Percentiles rank a stretch among this genome's conserved stretches.
Conservation (phyloP, 2,113 vertebrate genomes). For the Chiloscyllium plagiosum region DNA sequence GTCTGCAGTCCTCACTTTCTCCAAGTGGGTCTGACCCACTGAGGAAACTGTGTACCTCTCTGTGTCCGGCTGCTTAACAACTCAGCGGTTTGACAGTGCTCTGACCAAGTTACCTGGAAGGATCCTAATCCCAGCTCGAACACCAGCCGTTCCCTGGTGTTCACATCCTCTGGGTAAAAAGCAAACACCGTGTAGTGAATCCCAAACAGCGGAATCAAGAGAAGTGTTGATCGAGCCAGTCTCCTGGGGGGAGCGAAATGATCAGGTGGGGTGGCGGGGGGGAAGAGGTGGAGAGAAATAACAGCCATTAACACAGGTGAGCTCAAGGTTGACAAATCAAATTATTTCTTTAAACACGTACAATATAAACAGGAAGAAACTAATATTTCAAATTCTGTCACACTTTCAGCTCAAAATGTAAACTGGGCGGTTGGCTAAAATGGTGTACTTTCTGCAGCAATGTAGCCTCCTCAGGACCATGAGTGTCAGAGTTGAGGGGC, state of each 20-base stretch:
- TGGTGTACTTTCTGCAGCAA: not conserved
- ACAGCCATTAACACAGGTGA: not conserved
- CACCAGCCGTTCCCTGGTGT: constrained; percentile 86
- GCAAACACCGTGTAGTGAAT: constrained; percentile 98
- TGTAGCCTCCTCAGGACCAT: not conserved
- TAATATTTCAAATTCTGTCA: constrained; percentile 32
- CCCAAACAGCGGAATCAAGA: constrained; percentile 92
- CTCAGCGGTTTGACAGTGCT: not conserved
- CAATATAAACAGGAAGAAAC: constrained; percentile 12
- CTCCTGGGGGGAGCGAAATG: constrained; percentile 59
- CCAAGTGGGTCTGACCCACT: not conserved
- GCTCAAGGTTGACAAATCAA: not conserved
- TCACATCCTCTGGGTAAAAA: constrained; percentile 94
- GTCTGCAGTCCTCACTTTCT: no score
- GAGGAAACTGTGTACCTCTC: not conserved
- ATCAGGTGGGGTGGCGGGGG: not conserved
- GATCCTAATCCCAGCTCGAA: constrained; percentile 95
- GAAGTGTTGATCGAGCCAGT: constrained; percentile 86
- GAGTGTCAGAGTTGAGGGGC: no score
- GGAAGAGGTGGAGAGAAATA: not conserved
- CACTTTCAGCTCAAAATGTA: not conserved
- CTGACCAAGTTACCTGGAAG: constrained; percentile 72
- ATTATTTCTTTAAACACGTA: not conserved
- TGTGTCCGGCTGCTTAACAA: not conserved
- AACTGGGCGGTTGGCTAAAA: not conserved